Evolutionary conservation across 1,140 invertebrate genomes (phyloP), one percentile per base, ranked within the genome.

Genomic region (Pantala flavescens): DNA sequence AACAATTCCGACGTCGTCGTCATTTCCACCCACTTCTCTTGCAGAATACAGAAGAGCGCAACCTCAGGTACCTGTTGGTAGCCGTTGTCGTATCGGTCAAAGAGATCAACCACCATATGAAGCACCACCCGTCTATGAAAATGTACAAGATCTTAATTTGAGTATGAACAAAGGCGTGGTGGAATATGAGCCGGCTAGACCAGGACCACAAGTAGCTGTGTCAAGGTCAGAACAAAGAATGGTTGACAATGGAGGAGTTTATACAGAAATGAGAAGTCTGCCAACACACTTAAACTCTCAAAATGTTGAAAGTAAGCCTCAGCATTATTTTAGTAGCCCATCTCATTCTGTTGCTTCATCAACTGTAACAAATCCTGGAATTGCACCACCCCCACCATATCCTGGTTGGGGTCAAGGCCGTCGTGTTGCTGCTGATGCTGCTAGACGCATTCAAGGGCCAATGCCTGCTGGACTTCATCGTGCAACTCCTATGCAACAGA

Each of bases 81-180:
- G 49, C 12, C 14, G 49, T 5, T 7, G 49, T 63, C 14, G 43
- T 14, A 5, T 24, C 43, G 21, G 42, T 36, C 24, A 36, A 23
- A 86, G 85, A 77, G 85, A 87, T 77, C 79, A 82, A 72, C 85
- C 84, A 12, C 85, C 84, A 0, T 86, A 87, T 74, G 86, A 87
- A 78, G 84, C 85, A 24, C 86, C 86, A 24, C 89, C 89, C 16
- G 88, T 91, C 9, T 91, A 91, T 81, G 90, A 92, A 82, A 91
- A 91, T 79, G 85, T 91, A 49, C 87, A 90, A 76, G 87, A 88
- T 72, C 74, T 83, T 23, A 24, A 19, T 23, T 16, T 42, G 71
- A 72, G 71, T 19, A 72, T 72, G 71, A 23, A n/a, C 76, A 79
- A 23, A 80, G 49, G 49, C 5, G n/a, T 63, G 49, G 49, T 16